These are phyloP conservation scores for Brotula barbata DNA, from an alignment of 2,797 vertebrate species.

Conservation along the genomic window DNA sequence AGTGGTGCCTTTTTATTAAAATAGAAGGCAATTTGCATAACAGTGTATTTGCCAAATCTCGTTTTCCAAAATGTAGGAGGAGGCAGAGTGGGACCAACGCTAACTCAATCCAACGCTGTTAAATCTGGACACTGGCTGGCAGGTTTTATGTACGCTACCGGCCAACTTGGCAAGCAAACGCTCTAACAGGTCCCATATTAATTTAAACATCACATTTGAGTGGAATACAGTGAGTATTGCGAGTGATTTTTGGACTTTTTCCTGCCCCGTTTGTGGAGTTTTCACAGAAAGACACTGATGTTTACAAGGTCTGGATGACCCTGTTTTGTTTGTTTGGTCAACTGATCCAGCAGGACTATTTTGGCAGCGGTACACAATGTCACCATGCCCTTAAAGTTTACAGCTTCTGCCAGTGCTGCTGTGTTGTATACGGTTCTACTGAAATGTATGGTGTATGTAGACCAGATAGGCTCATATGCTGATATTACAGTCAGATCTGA, in stretches of 20 bases:
- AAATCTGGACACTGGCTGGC: conserved; percentile 1
- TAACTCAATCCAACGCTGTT: conserved; percentile 14
- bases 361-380: conserved; percentile 55
- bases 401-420: neutral
- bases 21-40: conserved; percentile 10
- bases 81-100: conserved; percentile 9
- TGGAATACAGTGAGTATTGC: conserved; percentile 13
- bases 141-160: conserved; percentile 2
- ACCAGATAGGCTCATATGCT: no score
- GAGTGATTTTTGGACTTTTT: conserved; percentile 22
- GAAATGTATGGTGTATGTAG: neutral
- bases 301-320: conserved; percentile 63
- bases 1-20: conserved; percentile 5
- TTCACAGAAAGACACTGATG: conserved; percentile 27
- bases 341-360: conserved; percentile 54
- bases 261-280: conserved; percentile 6
- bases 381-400: conserved; percentile 51
- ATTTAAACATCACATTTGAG: conserved; percentile 20
- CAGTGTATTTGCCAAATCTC: conserved; percentile 15
- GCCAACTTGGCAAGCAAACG: conserved; percentile 29
- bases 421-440: conserved; percentile 16
- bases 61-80: conserved; percentile 12
- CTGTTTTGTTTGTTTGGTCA: conserved; percentile 62
- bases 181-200: conserved; percentile 16
- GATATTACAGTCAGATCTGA: neutral